Base-by-base conservation (phyloP, 2,888 invertebrate genomes). In the Petrophora chlorosata region DNA sequence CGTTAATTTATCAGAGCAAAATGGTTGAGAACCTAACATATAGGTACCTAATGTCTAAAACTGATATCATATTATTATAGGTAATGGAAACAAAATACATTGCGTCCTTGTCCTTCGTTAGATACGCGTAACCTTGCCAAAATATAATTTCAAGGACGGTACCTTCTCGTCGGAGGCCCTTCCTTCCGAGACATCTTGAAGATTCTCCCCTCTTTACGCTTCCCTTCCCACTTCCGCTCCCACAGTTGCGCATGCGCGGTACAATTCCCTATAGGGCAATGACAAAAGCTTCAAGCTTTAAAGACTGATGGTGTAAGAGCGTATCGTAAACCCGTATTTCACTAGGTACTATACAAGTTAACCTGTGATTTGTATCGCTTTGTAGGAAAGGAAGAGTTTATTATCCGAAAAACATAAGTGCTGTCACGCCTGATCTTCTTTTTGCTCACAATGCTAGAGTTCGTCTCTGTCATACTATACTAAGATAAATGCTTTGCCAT, bases 141-240 rank as follows among this genome's bases (percentile, higher is more conserved):
- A 76, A 72, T 61, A 69, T 58, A 65, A 61, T 67, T 74, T 81
- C 79, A 84, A 85, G 84, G 84, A 75, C 82, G 63, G 51, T 40
- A 56, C 5, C 1, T 19, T 5, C 53, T 56, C 59, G 63, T 65
- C 72, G 60, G 56, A 58, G 64, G 65, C 56, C 59, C 71, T 69
- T 75, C 73, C 73, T 62, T 68, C 68, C 67, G 67, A 74, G 41
- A 50, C 54, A 47, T 52, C 70, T 69, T 68, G 64, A 70, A 63
- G 56, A 57, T 56, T 63, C 62, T 67, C 70, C 70, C 70, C 66
- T 61, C 65, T 33, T 25, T 36, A 9, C 10, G n/a, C 63, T 62
- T 67, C 70, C 45, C 59, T 50, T 48, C 52, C 65, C 45, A 51
- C 54, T 53, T 64, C 58, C 61, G 61, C 43, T 50, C 53, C 47